Conservation (phyloP, 2,113 vertebrate species). For the Peromyscus polionotus region DNA sequence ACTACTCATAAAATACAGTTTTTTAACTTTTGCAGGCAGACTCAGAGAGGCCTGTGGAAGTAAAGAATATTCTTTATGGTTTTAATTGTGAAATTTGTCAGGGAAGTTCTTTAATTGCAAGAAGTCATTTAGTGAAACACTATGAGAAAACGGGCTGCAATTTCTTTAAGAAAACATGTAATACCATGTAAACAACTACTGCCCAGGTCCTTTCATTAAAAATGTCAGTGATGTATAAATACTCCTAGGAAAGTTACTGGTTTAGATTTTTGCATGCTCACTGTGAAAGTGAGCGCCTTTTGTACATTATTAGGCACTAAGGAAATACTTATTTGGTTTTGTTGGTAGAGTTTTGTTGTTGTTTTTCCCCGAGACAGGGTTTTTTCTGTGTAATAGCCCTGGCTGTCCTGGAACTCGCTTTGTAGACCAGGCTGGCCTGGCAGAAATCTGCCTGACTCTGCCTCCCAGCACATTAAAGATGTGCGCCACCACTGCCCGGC, state of each 20-base stretch:
- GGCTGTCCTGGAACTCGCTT: neutral
- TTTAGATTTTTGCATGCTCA: neutral
- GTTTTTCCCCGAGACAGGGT: neutral
- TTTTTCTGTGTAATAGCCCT: neutral
- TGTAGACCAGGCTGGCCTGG: neutral
- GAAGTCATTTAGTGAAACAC: neutral
- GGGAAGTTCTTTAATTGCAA: slow-evolving; percentile 1
- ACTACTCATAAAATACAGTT: slow-evolving; percentile 15
- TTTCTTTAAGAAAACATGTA: slow-evolving; percentile 19
- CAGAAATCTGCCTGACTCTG: neutral
- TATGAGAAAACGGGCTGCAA: neutral
- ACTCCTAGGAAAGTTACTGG: neutral
- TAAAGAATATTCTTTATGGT: slow-evolving; percentile 22
- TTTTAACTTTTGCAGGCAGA: slow-evolving; percentile 19
- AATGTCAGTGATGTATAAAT: neutral
- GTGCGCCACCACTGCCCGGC: neutral
- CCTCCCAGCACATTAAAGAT: neutral
- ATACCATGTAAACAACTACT: neutral
- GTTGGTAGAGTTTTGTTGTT: neutral
- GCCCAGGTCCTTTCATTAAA: neutral
- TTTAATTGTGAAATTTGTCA: slow-evolving; percentile 22
- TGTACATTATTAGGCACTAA: neutral
- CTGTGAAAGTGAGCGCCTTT: neutral
- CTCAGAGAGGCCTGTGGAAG: neutral
- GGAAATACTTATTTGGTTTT: neutral